A percentile compares a stretch with the other conserved stretches of the same genome.
These are phyloP conservation scores for Phylloscopus trochiloides DNA, from an alignment of 2,113 vertebrate genomes.

Conservation along the genomic window DNA sequence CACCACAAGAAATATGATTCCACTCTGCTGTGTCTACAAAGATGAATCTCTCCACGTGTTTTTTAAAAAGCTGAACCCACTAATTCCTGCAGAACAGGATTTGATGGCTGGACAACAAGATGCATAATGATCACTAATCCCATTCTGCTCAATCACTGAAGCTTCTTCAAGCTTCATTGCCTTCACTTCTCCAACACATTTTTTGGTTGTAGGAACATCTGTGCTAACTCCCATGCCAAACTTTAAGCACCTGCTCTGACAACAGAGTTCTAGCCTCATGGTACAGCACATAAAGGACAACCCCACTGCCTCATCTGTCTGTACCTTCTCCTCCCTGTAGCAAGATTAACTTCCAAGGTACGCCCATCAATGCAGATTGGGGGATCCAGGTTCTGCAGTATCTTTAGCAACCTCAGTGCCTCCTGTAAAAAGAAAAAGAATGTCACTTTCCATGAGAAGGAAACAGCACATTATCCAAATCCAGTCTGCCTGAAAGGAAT, in stretches of 20 bases:
- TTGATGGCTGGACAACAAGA: background rate
- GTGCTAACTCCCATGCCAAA: background rate
- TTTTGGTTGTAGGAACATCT: background rate
- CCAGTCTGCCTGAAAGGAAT: background rate
- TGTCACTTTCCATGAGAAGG: background rate
- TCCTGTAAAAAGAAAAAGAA: slow-evolving; percentile 77
- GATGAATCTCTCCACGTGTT: background rate
- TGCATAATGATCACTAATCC: background rate
- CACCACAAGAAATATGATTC: background rate
- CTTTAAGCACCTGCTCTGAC: background rate
- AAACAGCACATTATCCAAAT: background rate
- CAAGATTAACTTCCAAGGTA: slow-evolving; percentile 89
- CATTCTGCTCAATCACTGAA: background rate
- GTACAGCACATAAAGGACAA: background rate
- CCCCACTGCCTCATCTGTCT: background rate
- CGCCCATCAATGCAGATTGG: slow-evolving; percentile 93
- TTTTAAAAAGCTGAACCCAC: background rate
- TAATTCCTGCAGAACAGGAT: background rate
- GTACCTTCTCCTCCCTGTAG: slow-evolving; percentile 81
- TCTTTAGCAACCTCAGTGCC: slow-evolving; percentile 89
- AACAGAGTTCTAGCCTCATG: background rate
- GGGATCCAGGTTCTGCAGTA: slow-evolving; percentile 87
- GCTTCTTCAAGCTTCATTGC: background rate
- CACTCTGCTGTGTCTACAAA: background rate
- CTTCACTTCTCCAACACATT: background rate